phyloP scores from a whole-genome alignment of 1,140 invertebrate genomes.

The Drosophila seguyi region DNA sequence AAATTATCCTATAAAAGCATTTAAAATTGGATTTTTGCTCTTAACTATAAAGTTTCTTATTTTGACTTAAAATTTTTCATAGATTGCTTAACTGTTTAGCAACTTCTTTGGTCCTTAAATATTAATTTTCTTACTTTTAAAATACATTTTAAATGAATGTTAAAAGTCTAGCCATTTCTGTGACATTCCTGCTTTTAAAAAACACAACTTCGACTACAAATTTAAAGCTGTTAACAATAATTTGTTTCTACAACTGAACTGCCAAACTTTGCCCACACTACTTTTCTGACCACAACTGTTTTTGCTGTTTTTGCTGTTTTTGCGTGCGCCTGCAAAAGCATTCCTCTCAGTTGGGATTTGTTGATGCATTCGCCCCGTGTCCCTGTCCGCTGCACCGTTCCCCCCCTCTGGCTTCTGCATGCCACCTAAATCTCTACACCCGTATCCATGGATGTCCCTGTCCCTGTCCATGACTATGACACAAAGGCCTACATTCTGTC shows the following conservation, averaged over 20 bases:
- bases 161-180: neutral
- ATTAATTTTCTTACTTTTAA: neutral
- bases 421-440: neutral
- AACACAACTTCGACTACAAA: neutral
- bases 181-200: neutral
- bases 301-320: conserved; percentile 14
- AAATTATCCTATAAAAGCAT: neutral
- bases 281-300: neutral
- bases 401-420: neutral
- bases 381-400: neutral
- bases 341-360: conserved; percentile 42
- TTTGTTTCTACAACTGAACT: neutral
- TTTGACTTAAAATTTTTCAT: neutral
- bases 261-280: neutral
- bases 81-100: no score
- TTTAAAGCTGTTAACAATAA: no score
- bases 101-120: neutral
- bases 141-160: neutral
- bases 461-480: conserved; percentile 65
- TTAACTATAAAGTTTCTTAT: neutral
- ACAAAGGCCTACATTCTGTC: conserved; percentile 74
- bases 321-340: conserved; percentile 29
- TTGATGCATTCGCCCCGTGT: conserved; percentile 27
- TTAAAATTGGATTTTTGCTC: neutral
- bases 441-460: conserved; percentile 4